These are phyloP conservation scores for Synaphobranchus kaupii DNA, from an alignment of 2,797 vertebrate genomes.

Conservation along the genomic window DNA sequence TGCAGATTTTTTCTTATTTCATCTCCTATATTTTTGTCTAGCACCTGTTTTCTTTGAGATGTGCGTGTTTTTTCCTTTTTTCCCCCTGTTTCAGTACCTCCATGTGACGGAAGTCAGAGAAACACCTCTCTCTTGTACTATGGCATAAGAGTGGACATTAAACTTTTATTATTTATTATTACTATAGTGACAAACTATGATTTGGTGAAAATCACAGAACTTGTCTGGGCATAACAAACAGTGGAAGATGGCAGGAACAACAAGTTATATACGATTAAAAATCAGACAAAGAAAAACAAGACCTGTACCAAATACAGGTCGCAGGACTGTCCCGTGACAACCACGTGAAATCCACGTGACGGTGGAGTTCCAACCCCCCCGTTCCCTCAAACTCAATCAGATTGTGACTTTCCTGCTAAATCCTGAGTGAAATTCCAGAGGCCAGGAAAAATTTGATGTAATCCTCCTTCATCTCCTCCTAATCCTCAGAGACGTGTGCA, in stretches of 20 bases:
- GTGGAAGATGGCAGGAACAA: slow-evolving; percentile 15
- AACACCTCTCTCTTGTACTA: not conserved
- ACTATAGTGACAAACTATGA: slow-evolving; percentile 8
- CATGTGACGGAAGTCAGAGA: not conserved
- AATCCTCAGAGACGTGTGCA: slow-evolving; percentile 46
- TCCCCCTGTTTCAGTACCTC: not conserved
- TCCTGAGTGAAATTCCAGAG: slow-evolving; percentile 46
- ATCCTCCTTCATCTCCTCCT: slow-evolving; percentile 49
- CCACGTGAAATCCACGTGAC: slow-evolving; percentile 71
- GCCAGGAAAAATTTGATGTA: slow-evolving; percentile 35
- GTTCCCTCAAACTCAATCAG: slow-evolving; percentile 56
- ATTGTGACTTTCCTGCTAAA: slow-evolving; percentile 20
- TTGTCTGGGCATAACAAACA: slow-evolving; percentile 10
- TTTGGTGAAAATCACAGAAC: not conserved
- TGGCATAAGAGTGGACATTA: not conserved
- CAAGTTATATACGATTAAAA: slow-evolving; percentile 23
- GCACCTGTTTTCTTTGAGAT: no score
- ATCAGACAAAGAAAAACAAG: slow-evolving; percentile 27
- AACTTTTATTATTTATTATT: no score
- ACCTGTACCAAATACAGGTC: slow-evolving; percentile 47
- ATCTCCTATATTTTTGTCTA: no score
- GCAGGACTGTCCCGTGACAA: slow-evolving; percentile 49
- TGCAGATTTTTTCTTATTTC: no score
- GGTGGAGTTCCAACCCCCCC: slow-evolving; percentile 28
- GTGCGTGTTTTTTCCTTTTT: no score